Base-by-base conservation (phyloP, 2,113 vertebrate species). In the Myiozetetes cayanensis region DNA sequence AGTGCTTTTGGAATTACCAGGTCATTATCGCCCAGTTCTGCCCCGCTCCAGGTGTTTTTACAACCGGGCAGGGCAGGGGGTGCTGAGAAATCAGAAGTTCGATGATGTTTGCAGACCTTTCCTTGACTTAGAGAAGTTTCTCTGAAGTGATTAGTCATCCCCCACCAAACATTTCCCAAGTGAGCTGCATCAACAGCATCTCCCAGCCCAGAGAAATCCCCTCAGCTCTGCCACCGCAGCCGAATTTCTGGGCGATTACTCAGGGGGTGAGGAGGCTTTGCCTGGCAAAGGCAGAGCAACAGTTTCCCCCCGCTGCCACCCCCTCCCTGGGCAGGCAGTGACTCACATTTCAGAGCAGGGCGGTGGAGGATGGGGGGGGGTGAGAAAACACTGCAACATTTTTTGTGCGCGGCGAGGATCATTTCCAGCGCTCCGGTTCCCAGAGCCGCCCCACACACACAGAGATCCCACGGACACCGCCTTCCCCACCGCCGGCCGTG, bases 291-390 rank as follows among this genome's bases (percentile, higher is more conserved):
- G 50, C 92, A 87, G 52, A 84, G 86, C 86, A 9, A 15, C 83
- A 27, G 93, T 63, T 94, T 94, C 93, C 93, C 93, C 79, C 78
- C 8, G 10, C 17, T 85, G 1, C 89, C 85, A 52, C 76, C 93
- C 78, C 91, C 85, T 93, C 44, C 91, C 67, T 23, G 88, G 78
- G 85, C 70, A 88, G 92, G 49, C 73, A 62, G 33, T 95, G 96
- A 97, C 85, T 96, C 96, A 96, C 78, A 93, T 58, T 86, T 67
- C 93, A 12, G 23, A 10, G 39, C 81, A 76, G 96, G 87, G 72
- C 2, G 79, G 86, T 41, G 39, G 39, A 41, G 39, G 39, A 41
- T 41, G 12, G 63, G 44, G 30, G 7, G 4, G 18, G 47, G 85
- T 74, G 43, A 31, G 43, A 78, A 89, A 87, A 85, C 77, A 52